Percentiles rank a stretch among this genome's conserved stretches.
Evolutionary conservation across 2,113 vertebrate genomes (phyloP).

Genomic region (Amazona guildingii): DNA sequence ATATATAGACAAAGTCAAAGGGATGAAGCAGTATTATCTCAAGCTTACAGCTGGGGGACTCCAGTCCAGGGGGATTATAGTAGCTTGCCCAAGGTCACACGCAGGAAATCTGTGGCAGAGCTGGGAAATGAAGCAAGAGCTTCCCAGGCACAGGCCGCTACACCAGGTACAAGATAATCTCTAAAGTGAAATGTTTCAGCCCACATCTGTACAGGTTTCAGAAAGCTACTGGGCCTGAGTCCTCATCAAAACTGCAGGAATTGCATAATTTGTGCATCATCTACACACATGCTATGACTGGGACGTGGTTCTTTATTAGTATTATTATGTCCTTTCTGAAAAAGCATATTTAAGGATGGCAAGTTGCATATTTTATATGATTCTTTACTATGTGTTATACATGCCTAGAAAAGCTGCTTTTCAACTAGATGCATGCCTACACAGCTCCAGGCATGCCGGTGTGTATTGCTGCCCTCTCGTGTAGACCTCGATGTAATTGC

Average conservation of each 20-base stretch:
- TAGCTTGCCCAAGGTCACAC: constrained; percentile 27
- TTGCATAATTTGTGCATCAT: neutral
- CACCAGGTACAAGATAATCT: neutral
- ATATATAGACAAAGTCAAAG: constrained; percentile 45
- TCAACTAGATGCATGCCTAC: fast-evolving
- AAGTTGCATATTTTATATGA: fast-evolving
- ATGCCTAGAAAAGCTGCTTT: neutral
- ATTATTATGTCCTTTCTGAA: neutral
- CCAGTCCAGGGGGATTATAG: neutral
- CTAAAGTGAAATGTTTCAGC: neutral
- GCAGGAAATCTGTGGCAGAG: neutral
- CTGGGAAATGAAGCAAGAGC: neutral
- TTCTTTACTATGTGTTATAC: neutral
- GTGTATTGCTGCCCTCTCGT: constrained; percentile 57
- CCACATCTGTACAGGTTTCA: neutral
- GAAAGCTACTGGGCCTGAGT: neutral
- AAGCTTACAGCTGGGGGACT: constrained; percentile 10
- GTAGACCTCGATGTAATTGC: constrained; percentile 6
- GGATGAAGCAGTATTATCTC: constrained; percentile 38
- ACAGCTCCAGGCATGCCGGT: neutral
- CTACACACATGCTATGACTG: neutral
- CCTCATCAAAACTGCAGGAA: neutral
- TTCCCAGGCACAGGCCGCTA: neutral
- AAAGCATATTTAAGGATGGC: neutral
- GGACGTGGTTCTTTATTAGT: fast-evolving